Base-by-base conservation (phyloP, 2,888 invertebrate species). In the Drosophila antonietae region DNA sequence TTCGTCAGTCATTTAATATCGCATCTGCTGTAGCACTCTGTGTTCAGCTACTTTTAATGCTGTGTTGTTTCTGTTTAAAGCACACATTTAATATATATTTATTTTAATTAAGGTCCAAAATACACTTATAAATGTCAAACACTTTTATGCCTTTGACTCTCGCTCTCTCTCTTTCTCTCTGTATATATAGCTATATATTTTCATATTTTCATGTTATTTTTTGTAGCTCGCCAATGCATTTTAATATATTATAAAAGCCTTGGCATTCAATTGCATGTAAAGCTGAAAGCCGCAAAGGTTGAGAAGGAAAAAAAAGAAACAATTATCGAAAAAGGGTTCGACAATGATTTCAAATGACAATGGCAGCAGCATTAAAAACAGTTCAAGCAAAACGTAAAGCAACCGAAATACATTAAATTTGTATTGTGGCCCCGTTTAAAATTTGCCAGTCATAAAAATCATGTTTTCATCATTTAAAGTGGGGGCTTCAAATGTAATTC, bases 81-180 rank as follows among this genome's bases (percentile, higher is more conserved):
- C 62, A 69, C 39, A 58, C 61, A 57, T 56, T 44, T 65, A 60
- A 63, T 77, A 56, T 74, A 39, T 39, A 37, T 37, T 37, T 23
- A 68, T 73, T 73, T 78, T 73, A 73, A 79, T 76, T 73, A 75
- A 73, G 60, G 58, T 49, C n/a, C 64, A 59, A 28, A 28, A 52
- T 55, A 57, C 49, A 58, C 39, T 46, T 64, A 33, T 51, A 31
- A 33, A 51, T 52, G 14, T 44, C 33, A 39, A 59, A 20, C 37
- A 49, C 44, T 60, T 39, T 20, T n/a, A 53, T 43, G 28, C 28
- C 49, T 37, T 31, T 60, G 43, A 53, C 15, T 18, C n/a, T 18
- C 39, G 15, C 37, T 37, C 37, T 1, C 37, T 37, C 37, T 37
- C 37, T n/a, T n/a, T 37, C 37, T 37, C 37, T 37, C 6, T 37